These are phyloP conservation scores for Ligdia adustata DNA, from an alignment of 2,888 invertebrate species.

Conservation along the genomic window DNA sequence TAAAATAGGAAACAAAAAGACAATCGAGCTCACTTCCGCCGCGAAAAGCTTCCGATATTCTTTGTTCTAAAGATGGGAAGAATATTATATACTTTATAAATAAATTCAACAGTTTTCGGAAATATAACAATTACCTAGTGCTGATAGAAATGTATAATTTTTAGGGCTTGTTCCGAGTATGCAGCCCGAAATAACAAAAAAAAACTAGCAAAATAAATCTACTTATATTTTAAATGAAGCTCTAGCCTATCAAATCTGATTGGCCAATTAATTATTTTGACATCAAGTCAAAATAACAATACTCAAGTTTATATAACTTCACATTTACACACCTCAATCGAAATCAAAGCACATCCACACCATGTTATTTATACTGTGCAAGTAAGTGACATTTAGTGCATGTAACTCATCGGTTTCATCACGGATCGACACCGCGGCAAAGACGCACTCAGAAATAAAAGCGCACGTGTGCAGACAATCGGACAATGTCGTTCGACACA, in stretches of 20 bases:
- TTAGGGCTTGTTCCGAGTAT: no score
- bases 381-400: slow-evolving; percentile 35
- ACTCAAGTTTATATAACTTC: not conserved
- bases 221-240: no score
- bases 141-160: no score
- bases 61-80: no score
- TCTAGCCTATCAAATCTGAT: no score
- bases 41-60: slow-evolving; percentile 66
- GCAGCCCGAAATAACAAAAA: no score
- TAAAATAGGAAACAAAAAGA: slow-evolving; percentile 61
- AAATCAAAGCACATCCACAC: not conserved
- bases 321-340: not conserved
- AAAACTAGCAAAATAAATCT: no score
- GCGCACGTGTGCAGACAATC: slow-evolving; percentile 34
- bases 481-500: slow-evolving; percentile 10
- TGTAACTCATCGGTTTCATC: slow-evolving; percentile 29
- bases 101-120: no score
- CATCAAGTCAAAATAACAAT: no score
- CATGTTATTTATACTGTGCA: slow-evolving; percentile 24
- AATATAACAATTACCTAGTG: no score
- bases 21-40: slow-evolving; percentile 64
- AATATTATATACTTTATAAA: no score
- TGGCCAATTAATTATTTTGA: no score
- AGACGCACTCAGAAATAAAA: slow-evolving; percentile 40
- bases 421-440: slow-evolving; percentile 27